A percentile compares a stretch with the other conserved stretches of the same genome.
These are phyloP conservation scores for Agrotis ipsilon DNA, from an alignment of 2,888 invertebrate species.

Conservation along the genomic window DNA sequence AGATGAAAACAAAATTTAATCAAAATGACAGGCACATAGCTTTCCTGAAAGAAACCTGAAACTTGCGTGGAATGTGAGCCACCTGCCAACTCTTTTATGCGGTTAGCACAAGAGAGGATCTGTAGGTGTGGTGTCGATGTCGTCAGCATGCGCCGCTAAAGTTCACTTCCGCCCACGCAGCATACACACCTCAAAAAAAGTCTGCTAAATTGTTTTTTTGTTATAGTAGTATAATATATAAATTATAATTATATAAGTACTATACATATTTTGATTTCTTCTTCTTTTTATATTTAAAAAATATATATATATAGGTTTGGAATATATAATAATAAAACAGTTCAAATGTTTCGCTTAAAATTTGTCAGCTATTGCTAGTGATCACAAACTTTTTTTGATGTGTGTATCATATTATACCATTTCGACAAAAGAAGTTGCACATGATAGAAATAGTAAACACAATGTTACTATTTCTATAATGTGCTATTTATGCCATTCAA, in stretches of 20 bases:
- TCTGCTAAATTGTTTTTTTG: too few species aligned
- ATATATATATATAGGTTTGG: too few species aligned
- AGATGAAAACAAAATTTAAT: conserved; percentile 3
- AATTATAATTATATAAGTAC: too few species aligned
- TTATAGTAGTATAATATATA: too few species aligned
- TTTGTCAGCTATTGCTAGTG: too few species aligned
- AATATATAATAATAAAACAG: too few species aligned
- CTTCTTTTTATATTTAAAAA: too few species aligned
- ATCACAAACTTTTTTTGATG: too few species aligned
- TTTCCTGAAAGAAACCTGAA: conserved; percentile 8
- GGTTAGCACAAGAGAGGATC: neutral
- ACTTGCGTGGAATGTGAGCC: conserved; percentile 14
- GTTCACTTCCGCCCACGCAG: conserved; percentile 11
- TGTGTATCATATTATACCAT: neutral
- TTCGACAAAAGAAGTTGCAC: neutral
- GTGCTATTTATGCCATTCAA: conserved; percentile 13
- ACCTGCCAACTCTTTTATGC: neutral
- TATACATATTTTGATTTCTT: too few species aligned
- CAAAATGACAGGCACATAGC: conserved; percentile 2
- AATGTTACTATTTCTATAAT: neutral
- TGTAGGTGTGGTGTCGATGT: neutral
- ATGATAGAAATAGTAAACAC: too few species aligned
- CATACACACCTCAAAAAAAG: too few species aligned
- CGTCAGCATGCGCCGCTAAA: neutral
- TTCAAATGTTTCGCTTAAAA: too few species aligned